These are phyloP conservation scores for Acrossocheilus wenchowensis DNA, from an alignment of 2,797 vertebrate genomes.

Conservation along the genomic window DNA sequence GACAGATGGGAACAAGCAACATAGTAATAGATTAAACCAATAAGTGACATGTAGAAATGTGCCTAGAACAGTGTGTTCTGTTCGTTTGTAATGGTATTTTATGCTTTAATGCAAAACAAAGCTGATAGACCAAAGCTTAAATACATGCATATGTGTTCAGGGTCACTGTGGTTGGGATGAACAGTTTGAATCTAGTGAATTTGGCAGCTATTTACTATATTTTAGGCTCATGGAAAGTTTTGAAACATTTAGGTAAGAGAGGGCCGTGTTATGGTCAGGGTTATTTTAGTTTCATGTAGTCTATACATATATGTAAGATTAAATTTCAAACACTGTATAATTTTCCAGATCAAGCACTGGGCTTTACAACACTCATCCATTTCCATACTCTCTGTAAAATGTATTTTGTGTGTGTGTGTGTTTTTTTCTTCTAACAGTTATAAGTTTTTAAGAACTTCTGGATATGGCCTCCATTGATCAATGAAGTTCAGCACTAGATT, in stretches of 20 bases:
- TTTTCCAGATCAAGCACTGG: neutral
- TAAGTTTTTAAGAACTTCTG: neutral
- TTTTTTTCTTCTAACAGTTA: neutral
- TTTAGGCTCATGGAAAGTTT: neutral
- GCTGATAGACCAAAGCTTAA: neutral
- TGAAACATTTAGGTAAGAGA: neutral
- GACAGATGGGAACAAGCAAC: conserved; percentile 15
- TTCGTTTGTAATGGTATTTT: neutral
- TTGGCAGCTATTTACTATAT: neutral
- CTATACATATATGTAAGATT: neutral
- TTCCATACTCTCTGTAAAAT: neutral
- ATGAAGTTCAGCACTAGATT: neutral
- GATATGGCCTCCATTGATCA: neutral
- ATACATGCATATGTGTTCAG: neutral
- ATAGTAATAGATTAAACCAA: conserved; percentile 4
- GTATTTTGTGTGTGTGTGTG: neutral
- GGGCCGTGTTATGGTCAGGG: neutral
- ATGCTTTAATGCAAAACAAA: neutral
- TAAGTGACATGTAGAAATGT: neutral
- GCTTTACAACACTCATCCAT: neutral
- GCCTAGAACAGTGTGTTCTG: conserved; percentile 11
- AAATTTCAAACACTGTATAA: neutral
- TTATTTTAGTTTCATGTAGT: neutral
- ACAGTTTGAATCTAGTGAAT: neutral
- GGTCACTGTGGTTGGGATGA: neutral